Evolutionary conservation across 2,888 invertebrate species (phyloP), one percentile per base, ranked within the genome.

Genomic region (Drosophila cyrtoloma): DNA sequence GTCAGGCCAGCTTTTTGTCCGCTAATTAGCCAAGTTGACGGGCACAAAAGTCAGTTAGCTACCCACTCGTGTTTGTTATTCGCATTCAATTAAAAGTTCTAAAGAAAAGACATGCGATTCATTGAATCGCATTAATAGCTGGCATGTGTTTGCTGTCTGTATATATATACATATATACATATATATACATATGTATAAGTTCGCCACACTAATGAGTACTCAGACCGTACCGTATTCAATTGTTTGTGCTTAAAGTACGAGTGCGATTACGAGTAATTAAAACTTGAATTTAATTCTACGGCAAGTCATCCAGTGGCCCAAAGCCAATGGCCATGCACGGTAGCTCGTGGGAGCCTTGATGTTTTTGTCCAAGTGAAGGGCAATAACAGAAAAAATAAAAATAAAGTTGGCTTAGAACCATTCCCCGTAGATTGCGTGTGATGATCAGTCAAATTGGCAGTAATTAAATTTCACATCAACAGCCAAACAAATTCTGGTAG

Each of bases 71-170:
- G 75, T 78, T 59, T 32, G 75, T 74, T 83, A 86, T 90, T 83
- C 82, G 83, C 71, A 76, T 90, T 79, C 86, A 91, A 90, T 90
- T 86, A 87, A 91, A 79, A 79, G 91, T 90, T 87, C 91, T 87
- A 78, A 86, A 76, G 74, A 77, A 77, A 83, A 91, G 86, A 84
- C 89, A 86, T 86, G 90, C 91, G 89, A 91, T 74, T 90, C 91
- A 88, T 82, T 91, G 75, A 91, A 82, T 78, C 88, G 75, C 72
- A 16, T 35, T 86, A 72, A 82, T 85, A 79, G 57, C 26, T 37
- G 47, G 39, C 67, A 52, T 59, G 69, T 44, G 33, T 47, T 44
- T 65, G 50, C 19, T 28, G 26, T 53, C 9, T 32, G 3, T 30
- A 44, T 26, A 16, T 53, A 12, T 47, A 9, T 44, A 58, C 19